Evolutionary conservation across 2,797 vertebrate species (phyloP).

Genomic region (Salmo trutta): DNA sequence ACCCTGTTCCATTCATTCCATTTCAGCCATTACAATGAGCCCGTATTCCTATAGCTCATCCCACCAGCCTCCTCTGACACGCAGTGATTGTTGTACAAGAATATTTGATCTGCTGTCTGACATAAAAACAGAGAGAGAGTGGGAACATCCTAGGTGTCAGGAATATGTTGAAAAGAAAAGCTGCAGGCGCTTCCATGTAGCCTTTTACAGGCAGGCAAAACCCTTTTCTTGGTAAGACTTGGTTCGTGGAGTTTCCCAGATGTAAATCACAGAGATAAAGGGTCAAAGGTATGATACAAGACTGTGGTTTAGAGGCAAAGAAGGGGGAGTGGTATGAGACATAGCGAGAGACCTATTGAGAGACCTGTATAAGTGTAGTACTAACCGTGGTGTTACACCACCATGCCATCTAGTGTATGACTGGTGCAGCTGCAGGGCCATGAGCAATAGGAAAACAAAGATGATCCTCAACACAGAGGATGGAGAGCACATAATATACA

Average conservation of each 20-base stretch:
- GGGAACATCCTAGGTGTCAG: not conserved
- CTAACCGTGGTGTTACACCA: constrained; percentile 13
- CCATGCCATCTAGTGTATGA: constrained; percentile 30
- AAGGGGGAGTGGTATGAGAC: not conserved
- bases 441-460: not conserved
- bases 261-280: constrained; percentile 24
- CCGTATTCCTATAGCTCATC: too few species aligned
- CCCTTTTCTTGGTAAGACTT: too few species aligned
- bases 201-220: too few species aligned
- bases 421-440: constrained; percentile 6
- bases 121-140: not conserved
- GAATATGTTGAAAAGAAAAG: not conserved
- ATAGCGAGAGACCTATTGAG: not conserved
- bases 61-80: too few species aligned
- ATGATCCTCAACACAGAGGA: not conserved
- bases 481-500: too few species aligned
- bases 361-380: not conserved
- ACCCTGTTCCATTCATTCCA: too few species aligned
- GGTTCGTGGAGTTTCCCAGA: constrained; percentile 7
- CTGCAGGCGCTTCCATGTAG: too few species aligned
- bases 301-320: not conserved
- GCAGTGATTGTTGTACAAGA: not conserved
- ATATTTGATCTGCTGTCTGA: not conserved
- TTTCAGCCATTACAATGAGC: too few species aligned
- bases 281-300: not conserved